Evolutionary conservation across 1,140 invertebrate genomes (phyloP), one percentile per base, ranked within the genome.

Genomic region (Cyclargus thomasi): DNA sequence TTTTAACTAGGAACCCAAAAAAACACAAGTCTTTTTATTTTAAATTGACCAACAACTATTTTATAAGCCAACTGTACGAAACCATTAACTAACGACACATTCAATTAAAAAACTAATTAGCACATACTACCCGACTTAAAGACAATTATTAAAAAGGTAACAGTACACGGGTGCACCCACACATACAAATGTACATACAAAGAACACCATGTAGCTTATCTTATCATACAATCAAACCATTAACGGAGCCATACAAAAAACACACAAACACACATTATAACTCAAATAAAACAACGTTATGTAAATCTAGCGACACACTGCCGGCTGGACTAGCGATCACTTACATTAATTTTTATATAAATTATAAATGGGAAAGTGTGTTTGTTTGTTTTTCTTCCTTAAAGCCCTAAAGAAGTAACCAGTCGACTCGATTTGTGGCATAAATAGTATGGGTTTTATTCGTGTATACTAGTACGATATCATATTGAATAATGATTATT

Each of bases 171-270:
- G 20, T 62, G 36, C 17, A 59, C 76, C 70, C 75, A 78, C 77
- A 81, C 78, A 77, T 70, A 75, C 84, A 80, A 83, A 88, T 86
- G 86, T 86, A 87, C 82, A 86, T 77, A 80, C 82, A 88, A 86
- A 82, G 85, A 77, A 78, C 76, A 81, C 77, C 82, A 77, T 67
- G 69, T 17, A 4, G 29, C 57, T 75, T 89, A 88, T 90, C 87
- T 90, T 78, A 90, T 90, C 87, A 80, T 70, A 36, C 65, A 69
- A 87, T 89, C 85, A 76, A 74, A 76, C 83, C 87, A 90, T 90
- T 90, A 88, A 86, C 83, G 77, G 75, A 74, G 74, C 73, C 63
- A 71, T 69, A 86, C 78, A 85, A 88, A 88, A 81, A 83, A 86
- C 78, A 79, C 70, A 79, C 77, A 76, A 75, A 85, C 78, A 77